Evolutionary conservation across 2,113 vertebrate species (phyloP), one percentile per base, ranked within the genome.

Genomic region (Azemiops feae): DNA sequence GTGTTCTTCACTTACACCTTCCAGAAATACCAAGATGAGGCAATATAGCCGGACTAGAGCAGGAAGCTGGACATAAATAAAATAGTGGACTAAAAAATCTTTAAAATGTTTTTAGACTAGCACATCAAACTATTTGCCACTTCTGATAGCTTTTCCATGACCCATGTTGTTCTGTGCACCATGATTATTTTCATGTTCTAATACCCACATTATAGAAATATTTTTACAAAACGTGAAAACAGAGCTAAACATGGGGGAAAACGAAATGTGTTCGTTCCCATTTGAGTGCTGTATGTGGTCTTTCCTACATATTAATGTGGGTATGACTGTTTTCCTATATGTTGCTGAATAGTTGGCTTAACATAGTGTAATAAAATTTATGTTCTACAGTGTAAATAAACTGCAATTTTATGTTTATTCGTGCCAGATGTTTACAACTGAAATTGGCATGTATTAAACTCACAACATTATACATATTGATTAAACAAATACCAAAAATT

Each of bases 361-460:
- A 81, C 55, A 64, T 92, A 91, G 47, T 87, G 90, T 88, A 94
- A 93, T 0, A 23, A 69, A 93, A 23, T 18, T 93, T 92, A 87
- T 9, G 87, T 94, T 94, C 93, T 94, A 96, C 92, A 95, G 94
- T 96, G 95, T 74, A 98, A 97, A 97, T 96, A 97, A 97, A 94
- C 96, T 96, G 86, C 92, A 92, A 96, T 96, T 97, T 96, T 92
- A 95, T 95, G 98, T 97, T 97, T 89, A 96, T 96, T 58, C 45
- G 97, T 97, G 98, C 97, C 47, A 55, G 97, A 97, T 93, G 92
- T 97, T 97, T 96, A 97, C 94, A 94, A 90, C 97, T 98, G 97
- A 97, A 98, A 97, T 96, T 94, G 89, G 39, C 96, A 95, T 95
- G 91, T 97, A 96, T 96, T 97, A 97, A 97, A 98, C 96, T 97